Evolutionary conservation across 1,140 invertebrate genomes (phyloP).

Genomic region (Sitobion miscanthi): DNA sequence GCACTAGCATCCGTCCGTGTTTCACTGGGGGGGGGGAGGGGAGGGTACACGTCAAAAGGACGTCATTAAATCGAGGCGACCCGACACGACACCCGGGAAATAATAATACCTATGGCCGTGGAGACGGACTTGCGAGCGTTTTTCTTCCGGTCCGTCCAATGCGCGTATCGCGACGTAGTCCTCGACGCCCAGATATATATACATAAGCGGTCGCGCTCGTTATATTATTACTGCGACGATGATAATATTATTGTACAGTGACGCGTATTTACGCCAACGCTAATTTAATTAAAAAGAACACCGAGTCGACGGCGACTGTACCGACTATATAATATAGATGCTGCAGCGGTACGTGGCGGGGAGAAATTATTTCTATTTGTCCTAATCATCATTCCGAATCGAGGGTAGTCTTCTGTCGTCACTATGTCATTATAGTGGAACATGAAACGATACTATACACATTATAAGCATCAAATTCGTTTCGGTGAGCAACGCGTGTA

Average conservation of each 20-base stretch:
- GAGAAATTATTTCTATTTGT: neutral
- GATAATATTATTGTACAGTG: neutral
- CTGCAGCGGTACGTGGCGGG: too few relatives aligned
- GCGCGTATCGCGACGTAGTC: neutral
- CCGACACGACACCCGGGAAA: neutral
- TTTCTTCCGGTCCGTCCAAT: neutral
- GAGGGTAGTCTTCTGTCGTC: neutral
- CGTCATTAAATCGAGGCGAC: neutral
- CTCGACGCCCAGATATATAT: neutral
- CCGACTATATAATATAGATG: neutral
- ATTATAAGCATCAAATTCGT: neutral
- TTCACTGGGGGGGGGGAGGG: neutral
- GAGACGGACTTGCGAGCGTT: neutral
- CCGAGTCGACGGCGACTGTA: neutral
- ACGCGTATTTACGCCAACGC: neutral
- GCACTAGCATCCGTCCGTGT: neutral
- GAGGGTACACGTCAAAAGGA: neutral
- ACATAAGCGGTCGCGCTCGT: neutral
- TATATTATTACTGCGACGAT: neutral
- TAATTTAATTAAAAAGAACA: constrained; percentile 11
- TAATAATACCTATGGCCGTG: neutral
- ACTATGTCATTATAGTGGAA: neutral
- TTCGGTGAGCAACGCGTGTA: neutral
- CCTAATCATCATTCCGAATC: neutral
- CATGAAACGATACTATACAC: neutral